These are phyloP conservation scores for Sisyra terminalis DNA, from an alignment of 2,888 invertebrate species.

Conservation along the genomic window DNA sequence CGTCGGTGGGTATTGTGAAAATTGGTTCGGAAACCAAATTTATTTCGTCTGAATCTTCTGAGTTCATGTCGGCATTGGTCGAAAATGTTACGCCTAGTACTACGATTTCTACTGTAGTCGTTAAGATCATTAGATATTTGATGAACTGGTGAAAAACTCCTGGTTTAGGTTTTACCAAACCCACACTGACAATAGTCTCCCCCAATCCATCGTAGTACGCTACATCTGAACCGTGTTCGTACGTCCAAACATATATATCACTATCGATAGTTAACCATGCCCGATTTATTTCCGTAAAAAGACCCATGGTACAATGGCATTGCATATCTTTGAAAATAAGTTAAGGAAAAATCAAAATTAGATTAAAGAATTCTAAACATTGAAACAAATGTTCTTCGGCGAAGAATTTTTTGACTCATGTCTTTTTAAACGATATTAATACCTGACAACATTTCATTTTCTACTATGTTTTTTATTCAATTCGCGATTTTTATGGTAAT, in stretches of 20 bases:
- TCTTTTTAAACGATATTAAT: too few relatives aligned
- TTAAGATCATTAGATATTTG: slow-evolving; percentile 76
- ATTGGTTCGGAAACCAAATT: slow-evolving; percentile 90
- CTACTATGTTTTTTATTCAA: too few relatives aligned
- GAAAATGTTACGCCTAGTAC: slow-evolving; percentile 59
- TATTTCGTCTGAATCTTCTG: slow-evolving; percentile 51
- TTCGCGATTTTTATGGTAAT: too few relatives aligned
- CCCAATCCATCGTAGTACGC: slow-evolving; percentile 93
- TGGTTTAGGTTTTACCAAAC: slow-evolving; percentile 71
- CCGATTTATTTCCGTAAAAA: slow-evolving; percentile 89
- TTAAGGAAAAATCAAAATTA: slow-evolving; percentile 1
- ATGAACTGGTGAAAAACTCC: slow-evolving; percentile 84
- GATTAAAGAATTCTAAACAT: slow-evolving; percentile 6
- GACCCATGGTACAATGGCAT: slow-evolving; percentile 91
- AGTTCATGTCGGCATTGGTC: slow-evolving; percentile 29
- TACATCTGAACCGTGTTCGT: slow-evolving; percentile 86
- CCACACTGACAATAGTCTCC: slow-evolving; percentile 88
- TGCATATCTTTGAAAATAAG: slow-evolving; percentile 57
- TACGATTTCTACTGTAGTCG: slow-evolving; percentile 90
- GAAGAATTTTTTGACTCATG: background rate
- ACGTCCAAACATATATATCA: slow-evolving; percentile 96
- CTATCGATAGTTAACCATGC: slow-evolving; percentile 97
- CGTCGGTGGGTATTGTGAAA: slow-evolving; percentile 82
- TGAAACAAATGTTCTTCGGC: background rate
- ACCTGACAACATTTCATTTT: too few relatives aligned